Conservation (phyloP, 2,888 invertebrate species). For the Cantharis rustica region DNA sequence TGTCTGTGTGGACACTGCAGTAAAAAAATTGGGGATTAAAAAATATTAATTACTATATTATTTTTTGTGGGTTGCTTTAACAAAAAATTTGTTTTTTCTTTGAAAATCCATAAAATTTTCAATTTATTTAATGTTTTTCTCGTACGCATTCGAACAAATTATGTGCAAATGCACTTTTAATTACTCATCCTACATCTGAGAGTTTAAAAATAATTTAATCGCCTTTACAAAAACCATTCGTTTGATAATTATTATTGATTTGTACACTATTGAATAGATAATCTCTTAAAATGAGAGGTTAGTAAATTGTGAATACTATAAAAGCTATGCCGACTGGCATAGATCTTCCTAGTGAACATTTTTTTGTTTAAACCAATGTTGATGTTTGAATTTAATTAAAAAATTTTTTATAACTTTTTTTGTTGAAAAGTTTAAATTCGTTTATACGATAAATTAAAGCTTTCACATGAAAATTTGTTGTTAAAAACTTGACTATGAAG, state of each 20-base stretch:
- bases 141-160: background rate
- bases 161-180: background rate
- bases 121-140: background rate
- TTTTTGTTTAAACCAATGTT: constrained; percentile 33
- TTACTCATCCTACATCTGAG: background rate
- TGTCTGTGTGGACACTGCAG: too few relatives aligned
- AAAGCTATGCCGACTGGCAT: constrained; percentile 28
- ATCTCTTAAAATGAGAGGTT: constrained; percentile 33
- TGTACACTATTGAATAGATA: constrained; percentile 43
- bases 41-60: too few relatives aligned
- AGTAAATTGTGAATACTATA: constrained; percentile 37
- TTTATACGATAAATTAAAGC: background rate
- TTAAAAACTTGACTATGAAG: background rate
- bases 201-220: constrained; percentile 10
- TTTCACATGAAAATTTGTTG: background rate
- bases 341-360: constrained; percentile 33
- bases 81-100: too few relatives aligned
- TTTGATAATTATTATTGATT: constrained; percentile 43
- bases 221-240: constrained; percentile 32
- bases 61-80: too few relatives aligned
- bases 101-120: background rate
- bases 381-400: constrained; percentile 42
- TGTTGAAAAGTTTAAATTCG: background rate
- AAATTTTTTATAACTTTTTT: background rate
- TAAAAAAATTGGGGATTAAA: too few relatives aligned